Conservation (phyloP, 2,113 vertebrate species). For the Odocoileus virginianus region DNA sequence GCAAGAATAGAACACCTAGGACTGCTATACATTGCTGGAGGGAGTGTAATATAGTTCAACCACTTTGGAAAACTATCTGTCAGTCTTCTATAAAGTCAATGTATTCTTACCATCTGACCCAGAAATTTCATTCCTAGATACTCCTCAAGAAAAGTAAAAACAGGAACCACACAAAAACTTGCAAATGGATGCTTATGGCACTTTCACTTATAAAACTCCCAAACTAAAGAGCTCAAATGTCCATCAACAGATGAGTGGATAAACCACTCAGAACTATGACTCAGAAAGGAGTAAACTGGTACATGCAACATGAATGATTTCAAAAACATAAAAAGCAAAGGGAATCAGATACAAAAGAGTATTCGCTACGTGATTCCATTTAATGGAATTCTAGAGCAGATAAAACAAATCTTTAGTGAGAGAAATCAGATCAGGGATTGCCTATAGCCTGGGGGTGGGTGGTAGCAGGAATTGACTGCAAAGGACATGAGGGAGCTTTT, state of each 20-base stretch:
- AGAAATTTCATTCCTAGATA: background rate
- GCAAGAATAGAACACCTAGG: background rate
- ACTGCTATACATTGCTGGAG: background rate
- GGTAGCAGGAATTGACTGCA: background rate
- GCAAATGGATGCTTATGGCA: background rate
- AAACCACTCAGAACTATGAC: background rate
- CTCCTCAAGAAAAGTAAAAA: background rate
- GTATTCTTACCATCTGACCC: background rate
- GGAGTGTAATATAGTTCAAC: background rate
- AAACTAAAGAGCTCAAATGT: background rate
- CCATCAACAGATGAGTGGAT: background rate
- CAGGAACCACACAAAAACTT: background rate
- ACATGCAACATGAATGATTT: background rate
- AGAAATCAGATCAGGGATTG: background rate
- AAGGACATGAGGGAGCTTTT: background rate
- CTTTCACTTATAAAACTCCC: background rate
- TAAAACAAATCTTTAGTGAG: background rate
- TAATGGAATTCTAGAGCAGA: background rate
- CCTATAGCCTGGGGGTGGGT: background rate
- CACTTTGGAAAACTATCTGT: background rate
- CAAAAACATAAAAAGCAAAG: background rate
- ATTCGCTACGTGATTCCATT: background rate
- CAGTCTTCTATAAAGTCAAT: background rate
- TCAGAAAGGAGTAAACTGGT: background rate
- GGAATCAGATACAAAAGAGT: background rate